Evolutionary conservation across 2,113 vertebrate genomes (phyloP).

Genomic region (Nesogale talazaci): DNA sequence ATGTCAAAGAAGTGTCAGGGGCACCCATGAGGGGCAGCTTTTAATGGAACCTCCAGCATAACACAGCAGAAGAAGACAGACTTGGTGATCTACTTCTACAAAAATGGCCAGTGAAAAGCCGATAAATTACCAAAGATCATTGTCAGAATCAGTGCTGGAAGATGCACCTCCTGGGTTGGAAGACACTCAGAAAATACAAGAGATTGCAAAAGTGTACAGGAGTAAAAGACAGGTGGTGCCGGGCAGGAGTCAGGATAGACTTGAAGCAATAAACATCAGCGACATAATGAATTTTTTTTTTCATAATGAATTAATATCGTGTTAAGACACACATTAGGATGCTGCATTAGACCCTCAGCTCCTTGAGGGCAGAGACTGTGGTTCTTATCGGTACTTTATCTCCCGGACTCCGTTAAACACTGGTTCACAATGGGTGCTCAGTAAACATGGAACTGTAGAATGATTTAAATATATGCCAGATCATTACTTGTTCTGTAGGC

Average conservation of each 20-base stretch:
- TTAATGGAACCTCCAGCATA: neutral
- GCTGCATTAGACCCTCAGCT: neutral
- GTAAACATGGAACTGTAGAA: neutral
- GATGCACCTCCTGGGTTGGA: neutral
- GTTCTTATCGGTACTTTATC: neutral
- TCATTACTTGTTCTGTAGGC: neutral
- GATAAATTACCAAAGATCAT: neutral
- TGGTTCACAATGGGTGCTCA: neutral
- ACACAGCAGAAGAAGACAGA: neutral
- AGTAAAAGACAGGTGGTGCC: neutral
- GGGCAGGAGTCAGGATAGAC: neutral
- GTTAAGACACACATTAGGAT: neutral
- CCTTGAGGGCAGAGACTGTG: neutral
- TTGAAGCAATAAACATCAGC: neutral
- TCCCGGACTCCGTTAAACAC: neutral
- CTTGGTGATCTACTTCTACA: neutral
- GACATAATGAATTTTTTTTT: neutral
- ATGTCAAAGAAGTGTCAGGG: neutral
- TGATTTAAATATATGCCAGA: neutral
- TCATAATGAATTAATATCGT: neutral
- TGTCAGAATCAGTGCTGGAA: neutral
- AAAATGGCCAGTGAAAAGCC: neutral
- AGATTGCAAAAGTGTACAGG: neutral
- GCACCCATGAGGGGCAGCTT: neutral
- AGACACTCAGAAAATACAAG: neutral